These are phyloP conservation scores for Cantharis lateralis DNA, from an alignment of 2,888 invertebrate genomes.

Conservation along the genomic window DNA sequence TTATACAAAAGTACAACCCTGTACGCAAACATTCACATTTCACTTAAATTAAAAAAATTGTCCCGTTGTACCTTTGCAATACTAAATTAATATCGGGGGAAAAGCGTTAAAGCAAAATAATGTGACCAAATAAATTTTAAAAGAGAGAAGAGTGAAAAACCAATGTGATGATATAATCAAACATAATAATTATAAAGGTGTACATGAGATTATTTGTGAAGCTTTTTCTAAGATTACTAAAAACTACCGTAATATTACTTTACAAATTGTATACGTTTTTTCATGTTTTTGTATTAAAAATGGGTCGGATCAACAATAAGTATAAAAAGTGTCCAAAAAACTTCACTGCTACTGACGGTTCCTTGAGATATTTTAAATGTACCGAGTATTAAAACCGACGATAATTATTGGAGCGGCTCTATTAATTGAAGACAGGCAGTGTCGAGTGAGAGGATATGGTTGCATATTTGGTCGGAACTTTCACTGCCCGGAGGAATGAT, in stretches of 20 bases:
- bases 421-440: conserved; percentile 50
- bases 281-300: conserved; percentile 36
- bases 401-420: conserved; percentile 36
- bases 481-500: conserved; percentile 53
- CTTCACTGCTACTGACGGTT: conserved; percentile 49
- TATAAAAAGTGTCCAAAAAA: conserved; percentile 54
- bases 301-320: conserved; percentile 52
- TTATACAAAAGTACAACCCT: conserved; percentile 26
- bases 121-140: neutral
- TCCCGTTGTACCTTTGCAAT: conserved; percentile 27
- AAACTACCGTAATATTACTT: conserved; percentile 53
- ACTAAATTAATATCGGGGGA: neutral
- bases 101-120: neutral
- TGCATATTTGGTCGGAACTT: conserved; percentile 49
- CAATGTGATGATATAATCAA: conserved; percentile 1
- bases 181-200: conserved; percentile 25
- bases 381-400: neutral
- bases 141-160: neutral
- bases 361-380: conserved; percentile 45
- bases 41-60: neutral
- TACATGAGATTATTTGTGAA: conserved; percentile 37
- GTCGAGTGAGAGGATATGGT: conserved; percentile 35
- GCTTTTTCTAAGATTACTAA: conserved; percentile 39
- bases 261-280: conserved; percentile 54
- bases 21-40: conserved; percentile 2